Evolutionary conservation across 2,113 vertebrate genomes (phyloP).

Genomic region (Cathartes aura): DNA sequence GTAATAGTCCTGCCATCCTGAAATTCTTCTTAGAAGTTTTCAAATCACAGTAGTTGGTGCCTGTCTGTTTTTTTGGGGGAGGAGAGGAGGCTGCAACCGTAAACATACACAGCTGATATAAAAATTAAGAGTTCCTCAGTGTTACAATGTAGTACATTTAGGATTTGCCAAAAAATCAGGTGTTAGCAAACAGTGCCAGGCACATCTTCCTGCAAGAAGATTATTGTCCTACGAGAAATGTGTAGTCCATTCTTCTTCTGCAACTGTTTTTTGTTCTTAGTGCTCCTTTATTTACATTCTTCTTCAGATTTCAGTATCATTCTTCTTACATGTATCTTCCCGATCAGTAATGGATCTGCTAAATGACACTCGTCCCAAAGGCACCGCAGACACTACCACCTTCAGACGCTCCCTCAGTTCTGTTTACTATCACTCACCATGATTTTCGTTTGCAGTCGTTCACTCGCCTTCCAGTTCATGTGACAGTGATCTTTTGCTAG

Average conservation of each 20-base stretch:
- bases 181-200: background rate
- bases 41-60: background rate
- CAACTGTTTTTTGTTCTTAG: background rate
- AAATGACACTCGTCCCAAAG: background rate
- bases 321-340: background rate
- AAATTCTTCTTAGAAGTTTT: background rate
- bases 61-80: rapidly evolving
- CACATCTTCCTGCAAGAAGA: background rate
- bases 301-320: background rate
- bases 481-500: background rate
- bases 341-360: background rate
- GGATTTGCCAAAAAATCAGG: background rate
- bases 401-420: background rate
- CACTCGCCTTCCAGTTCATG: background rate
- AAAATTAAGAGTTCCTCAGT: background rate
- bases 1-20: background rate
- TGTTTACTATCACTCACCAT: background rate
- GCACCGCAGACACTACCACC: background rate
- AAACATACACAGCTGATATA: background rate
- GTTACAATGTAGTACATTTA: background rate
- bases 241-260: background rate
- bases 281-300: background rate
- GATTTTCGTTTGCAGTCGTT: background rate
- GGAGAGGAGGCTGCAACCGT: background rate
- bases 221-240: background rate